These are phyloP conservation scores for Aramus guarauna DNA, from an alignment of 2,113 vertebrate genomes.

Conservation along the genomic window DNA sequence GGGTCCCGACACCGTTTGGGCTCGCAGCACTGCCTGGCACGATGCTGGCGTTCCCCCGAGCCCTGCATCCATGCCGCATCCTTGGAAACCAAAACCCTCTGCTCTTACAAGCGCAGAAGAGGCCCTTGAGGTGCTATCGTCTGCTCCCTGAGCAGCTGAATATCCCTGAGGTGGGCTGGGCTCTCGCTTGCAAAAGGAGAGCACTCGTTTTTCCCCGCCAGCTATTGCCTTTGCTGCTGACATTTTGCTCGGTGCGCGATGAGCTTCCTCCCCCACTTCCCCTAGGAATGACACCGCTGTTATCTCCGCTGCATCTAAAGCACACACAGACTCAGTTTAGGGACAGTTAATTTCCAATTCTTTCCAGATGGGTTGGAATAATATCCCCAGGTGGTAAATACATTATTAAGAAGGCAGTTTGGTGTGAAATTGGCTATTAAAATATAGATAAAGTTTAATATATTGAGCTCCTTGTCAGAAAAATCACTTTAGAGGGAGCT, in stretches of 20 bases:
- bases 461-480: slow-evolving; percentile 87
- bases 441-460: slow-evolving; percentile 89
- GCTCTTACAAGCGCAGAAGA: background rate
- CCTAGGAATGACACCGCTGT: slow-evolving; percentile 62
- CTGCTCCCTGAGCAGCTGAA: background rate
- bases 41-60: rapidly evolving
- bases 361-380: slow-evolving; percentile 87
- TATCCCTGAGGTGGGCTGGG: background rate
- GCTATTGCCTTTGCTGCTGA: slow-evolving; percentile 43
- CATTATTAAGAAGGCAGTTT: slow-evolving; percentile 88
- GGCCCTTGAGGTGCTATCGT: background rate
- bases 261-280: slow-evolving; percentile 55
- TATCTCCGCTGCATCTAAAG: slow-evolving; percentile 73
- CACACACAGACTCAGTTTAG: slow-evolving; percentile 78
- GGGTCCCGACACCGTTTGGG: background rate
- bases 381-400: slow-evolving; percentile 87
- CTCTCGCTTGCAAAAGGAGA: background rate
- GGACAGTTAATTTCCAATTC: slow-evolving; percentile 86
- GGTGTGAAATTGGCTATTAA: slow-evolving; percentile 89
- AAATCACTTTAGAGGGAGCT: slow-evolving; percentile 85
- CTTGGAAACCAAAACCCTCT: background rate
- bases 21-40: background rate
- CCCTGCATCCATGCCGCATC: background rate
- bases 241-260: slow-evolving; percentile 18
- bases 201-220: background rate